These are phyloP conservation scores for Scatophagus argus DNA, from an alignment of 2,113 vertebrate species.

Conservation along the genomic window DNA sequence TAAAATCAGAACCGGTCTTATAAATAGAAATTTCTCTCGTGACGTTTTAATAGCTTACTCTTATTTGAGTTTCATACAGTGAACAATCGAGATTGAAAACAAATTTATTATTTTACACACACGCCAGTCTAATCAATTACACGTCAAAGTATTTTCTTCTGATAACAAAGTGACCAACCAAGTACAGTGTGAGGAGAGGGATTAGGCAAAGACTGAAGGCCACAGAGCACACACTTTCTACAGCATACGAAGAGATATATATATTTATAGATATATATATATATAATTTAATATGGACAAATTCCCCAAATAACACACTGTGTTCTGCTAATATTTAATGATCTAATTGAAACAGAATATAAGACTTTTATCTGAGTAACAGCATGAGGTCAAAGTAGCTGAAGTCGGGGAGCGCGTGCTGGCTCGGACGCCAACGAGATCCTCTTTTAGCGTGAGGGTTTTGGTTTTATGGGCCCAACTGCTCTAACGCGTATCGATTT, in stretches of 20 bases:
- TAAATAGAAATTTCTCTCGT: constrained; percentile 68
- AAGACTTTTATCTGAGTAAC: constrained; percentile 56
- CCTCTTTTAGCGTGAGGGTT: constrained; percentile 24
- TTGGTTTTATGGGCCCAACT: constrained; percentile 46
- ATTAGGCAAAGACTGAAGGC: constrained; percentile 68
- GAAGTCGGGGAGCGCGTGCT: constrained; percentile 11
- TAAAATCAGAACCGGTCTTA: constrained; percentile 60
- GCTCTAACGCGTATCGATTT: background rate
- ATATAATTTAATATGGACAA: constrained; percentile 64
- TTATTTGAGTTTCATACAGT: constrained; percentile 47
- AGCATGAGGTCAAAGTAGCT: constrained; percentile 61
- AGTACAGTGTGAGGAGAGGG: constrained; percentile 55
- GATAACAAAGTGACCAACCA: constrained; percentile 46
- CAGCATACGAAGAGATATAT: constrained; percentile 66
- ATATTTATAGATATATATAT: constrained; percentile 39
- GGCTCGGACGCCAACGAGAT: constrained; percentile 19
- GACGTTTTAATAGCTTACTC: constrained; percentile 34
- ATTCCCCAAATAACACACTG: constrained; percentile 40
- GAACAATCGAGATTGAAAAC: constrained; percentile 59
- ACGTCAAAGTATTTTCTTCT: constrained; percentile 64
- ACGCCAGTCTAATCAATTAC: constrained; percentile 61
- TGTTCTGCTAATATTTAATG: too few relatives aligned
- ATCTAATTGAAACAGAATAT: constrained; percentile 52
- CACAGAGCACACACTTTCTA: constrained; percentile 70
- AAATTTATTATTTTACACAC: constrained; percentile 46